Conservation (phyloP, 2,113 vertebrate species). For the Dipodomys ordii region DNA sequence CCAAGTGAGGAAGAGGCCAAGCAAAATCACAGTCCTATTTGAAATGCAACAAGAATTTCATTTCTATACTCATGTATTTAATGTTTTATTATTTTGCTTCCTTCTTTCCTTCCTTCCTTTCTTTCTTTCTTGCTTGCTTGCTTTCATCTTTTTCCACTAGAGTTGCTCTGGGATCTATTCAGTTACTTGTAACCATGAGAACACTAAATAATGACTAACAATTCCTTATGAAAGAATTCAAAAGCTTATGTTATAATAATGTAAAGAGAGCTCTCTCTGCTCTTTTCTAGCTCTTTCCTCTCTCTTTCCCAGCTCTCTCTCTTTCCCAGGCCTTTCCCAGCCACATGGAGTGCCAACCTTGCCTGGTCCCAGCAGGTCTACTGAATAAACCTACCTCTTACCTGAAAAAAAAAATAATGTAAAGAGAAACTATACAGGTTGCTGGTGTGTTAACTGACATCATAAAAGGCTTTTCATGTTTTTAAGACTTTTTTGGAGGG, state of each 20-base stretch:
- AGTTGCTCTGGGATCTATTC: not conserved
- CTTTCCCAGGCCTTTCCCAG: no score
- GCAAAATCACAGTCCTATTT: not conserved
- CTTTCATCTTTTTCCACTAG: not conserved
- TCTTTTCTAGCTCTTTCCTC: no score
- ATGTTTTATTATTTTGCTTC: not conserved
- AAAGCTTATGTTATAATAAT: not conserved
- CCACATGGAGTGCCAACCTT: no score
- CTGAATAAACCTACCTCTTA: no score
- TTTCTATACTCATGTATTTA: not conserved
- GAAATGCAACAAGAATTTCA: not conserved
- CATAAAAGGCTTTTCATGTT: not conserved
- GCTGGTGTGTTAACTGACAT: not conserved
- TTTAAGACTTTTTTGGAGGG: not conserved
- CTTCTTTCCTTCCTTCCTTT: no score
- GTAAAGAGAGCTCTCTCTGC: no score
- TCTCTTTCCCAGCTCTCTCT: no score
- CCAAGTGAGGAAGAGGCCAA: not conserved
- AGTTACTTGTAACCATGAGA: not conserved
- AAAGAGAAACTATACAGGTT: not conserved
- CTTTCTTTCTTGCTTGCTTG: no score
- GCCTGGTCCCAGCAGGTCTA: no score
- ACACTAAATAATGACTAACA: not conserved
- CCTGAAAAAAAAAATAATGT: no score
- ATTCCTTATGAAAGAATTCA: not conserved